Evolutionary conservation across 2,888 invertebrate species (phyloP), one percentile per base, ranked within the genome.

Genomic region (Eupithecia inturbata): DNA sequence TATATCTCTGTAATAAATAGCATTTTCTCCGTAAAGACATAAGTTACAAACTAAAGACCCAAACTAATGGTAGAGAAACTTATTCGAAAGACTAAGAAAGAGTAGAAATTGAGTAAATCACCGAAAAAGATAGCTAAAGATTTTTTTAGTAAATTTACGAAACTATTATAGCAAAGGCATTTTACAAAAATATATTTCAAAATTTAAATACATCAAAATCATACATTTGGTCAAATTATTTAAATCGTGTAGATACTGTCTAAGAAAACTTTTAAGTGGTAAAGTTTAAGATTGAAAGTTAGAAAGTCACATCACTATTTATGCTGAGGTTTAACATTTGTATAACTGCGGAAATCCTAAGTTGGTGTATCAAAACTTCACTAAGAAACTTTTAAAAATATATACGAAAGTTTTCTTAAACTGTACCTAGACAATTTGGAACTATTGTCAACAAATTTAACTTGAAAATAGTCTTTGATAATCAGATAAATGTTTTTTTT

Each of bases 1-100:
- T 79, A 80, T 79, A 79, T 85, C 82, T 81, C 82, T 84, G 77
- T 84, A 81, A 85, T 83, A 82, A 80, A 81, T 81, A 81, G 78
- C 78, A 80, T 79, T 74, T 76, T 77, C 77, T 79, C 72, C 75
- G 74, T 74, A 77, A 77, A 74, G 73, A 76, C 75, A 76, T 76
- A 75, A 77, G 72, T 73, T 81, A 81, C 73, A 78, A 78, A 80
- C 73, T 78, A 74, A 78, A 75, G 62, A 72, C 67, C 79, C 68
- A 67, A 70, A 60, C 71, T 73, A 63, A 72, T 70, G 71, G 62
- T 72, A 67, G 73, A 74, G 74, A 77, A 77, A 72, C 71, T 70
- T 71, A 72, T 71, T 73, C 67, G 77, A 76, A 79, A 78, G 69
- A 22, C 9, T 72, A 74, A 73, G 19, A 73, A 67, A 67, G 67